phyloP scores from a whole-genome alignment of 2,888 invertebrate genomes.

The Eumacrocentrus americanus region DNA sequence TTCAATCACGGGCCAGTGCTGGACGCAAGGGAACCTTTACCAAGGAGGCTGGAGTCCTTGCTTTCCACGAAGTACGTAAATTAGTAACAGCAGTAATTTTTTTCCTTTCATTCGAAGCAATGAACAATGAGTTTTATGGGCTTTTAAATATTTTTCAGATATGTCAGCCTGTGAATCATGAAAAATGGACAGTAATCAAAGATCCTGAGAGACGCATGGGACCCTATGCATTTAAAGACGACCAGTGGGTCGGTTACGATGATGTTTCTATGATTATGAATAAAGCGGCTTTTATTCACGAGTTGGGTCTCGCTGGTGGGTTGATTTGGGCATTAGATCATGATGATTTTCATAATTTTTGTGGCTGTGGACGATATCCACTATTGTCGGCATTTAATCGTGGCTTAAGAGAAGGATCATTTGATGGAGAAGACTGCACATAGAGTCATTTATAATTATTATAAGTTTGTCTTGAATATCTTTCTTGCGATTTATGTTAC shows the following conservation, averaged over 20 bases:
- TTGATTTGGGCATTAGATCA: conserved; percentile 90
- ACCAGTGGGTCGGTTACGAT: conserved; percentile 89
- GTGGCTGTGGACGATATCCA: conserved; percentile 75
- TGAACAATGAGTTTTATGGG: not conserved
- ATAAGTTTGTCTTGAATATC: not conserved
- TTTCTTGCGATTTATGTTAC: conserved; percentile 12
- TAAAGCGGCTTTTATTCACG: conserved; percentile 73
- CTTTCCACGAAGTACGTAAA: conserved; percentile 73
- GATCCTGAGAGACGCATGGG: conserved; percentile 79
- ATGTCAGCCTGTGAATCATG: conserved; percentile 76
- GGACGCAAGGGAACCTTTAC: conserved; percentile 83
- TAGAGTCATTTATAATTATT: conserved; percentile 38
- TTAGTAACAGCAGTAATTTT: too few species aligned
- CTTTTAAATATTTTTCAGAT: conserved; percentile 63
- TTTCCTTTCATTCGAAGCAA: not conserved
- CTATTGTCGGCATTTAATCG: conserved; percentile 70
- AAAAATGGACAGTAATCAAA: conserved; percentile 78
- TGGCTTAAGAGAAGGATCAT: conserved; percentile 63
- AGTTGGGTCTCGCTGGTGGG: conserved; percentile 78
- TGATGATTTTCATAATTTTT: conserved; percentile 77
- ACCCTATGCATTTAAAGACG: conserved; percentile 81
- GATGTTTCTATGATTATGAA: conserved; percentile 62
- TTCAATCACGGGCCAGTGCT: conserved; percentile 73
- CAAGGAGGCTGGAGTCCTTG: conserved; percentile 79
- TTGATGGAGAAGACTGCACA: conserved; percentile 62